Base-by-base conservation (phyloP, 1,140 invertebrate genomes). In the Holotrichia oblita region DNA sequence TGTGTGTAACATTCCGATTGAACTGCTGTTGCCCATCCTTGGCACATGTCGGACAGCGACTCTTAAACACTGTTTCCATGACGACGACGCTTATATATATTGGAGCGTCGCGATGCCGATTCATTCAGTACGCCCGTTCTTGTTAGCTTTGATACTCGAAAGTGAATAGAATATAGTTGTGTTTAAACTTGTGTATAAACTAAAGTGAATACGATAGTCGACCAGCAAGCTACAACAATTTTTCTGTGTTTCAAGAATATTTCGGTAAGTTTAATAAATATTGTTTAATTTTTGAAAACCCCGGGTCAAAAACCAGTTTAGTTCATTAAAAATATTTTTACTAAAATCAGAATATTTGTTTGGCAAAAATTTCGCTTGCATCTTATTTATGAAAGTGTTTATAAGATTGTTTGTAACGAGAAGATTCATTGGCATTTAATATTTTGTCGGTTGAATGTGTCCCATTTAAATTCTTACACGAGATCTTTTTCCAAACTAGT, bases 1-100 rank as follows among this genome's bases (percentile, higher is more conserved):
- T 69, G 61, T 10, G 61, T 20, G 10, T 69, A 69, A 69, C 61
- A 69, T 69, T 69, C 61, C 22, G 22, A 69, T 69, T 69, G 22
- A 69, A 69, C 27, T 69, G 27, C 61, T 69, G 61, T 69, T 69
- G 27, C 61, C 75, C 41, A 76, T 76, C 75, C 75, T 76, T 78
- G 80, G 80, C 80, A 80, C 80, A 80, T 79, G 80, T 74, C 76
- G 69, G 77, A 27, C 77, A 72, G 64, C 69, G 74, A 73, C 61
- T 75, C 78, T 77, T 12, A 76, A 55, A 55, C 75, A 61, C 61
- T 79, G 80, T 81, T 73, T 44, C 76, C 77, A 81, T 80, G 72
- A 69, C 76, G 64, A 81, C 81, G 78, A 76, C 69, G 69, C 69
- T 79, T 17, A 80, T 81, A 81, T 79, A 81, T 80, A 80, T 74